A percentile compares a stretch with the other conserved stretches of the same genome.
Evolutionary conservation across 2,113 vertebrate genomes (phyloP).

Genomic region (Nycticryphes semicollaris): DNA sequence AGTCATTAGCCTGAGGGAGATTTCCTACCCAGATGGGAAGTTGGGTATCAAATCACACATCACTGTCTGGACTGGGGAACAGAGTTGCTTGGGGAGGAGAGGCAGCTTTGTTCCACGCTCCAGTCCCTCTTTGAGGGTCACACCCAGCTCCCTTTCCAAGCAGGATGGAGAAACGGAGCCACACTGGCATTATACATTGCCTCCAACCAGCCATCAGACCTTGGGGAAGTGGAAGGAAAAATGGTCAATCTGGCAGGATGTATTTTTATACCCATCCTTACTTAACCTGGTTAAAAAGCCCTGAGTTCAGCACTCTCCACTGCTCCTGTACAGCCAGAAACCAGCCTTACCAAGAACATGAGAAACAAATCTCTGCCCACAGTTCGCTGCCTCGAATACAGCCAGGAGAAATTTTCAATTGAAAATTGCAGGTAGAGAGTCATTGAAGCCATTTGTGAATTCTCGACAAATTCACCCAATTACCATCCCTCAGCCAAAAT

Average conservation of each 20-base stretch:
- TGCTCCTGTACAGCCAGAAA: neutral
- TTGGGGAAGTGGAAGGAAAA: neutral
- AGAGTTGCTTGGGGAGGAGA: neutral
- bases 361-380: neutral
- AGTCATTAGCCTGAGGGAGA: fast-evolving
- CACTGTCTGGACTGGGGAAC: too few relatives aligned
- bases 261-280: neutral
- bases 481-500: neutral
- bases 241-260: neutral
- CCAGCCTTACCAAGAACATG: fast-evolving
- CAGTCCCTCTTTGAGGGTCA: neutral
- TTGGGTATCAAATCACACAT: fast-evolving
- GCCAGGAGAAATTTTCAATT: neutral
- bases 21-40: neutral
- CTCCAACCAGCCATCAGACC: neutral
- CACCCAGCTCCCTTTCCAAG: neutral
- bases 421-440: neutral
- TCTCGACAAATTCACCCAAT: neutral
- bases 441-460: neutral
- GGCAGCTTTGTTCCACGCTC: neutral
- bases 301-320: neutral
- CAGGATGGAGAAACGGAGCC: neutral
- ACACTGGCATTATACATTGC: fast-evolving
- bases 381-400: neutral
- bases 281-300: neutral